Evolutionary conservation across 1,140 invertebrate genomes (phyloP).

Genomic region (Listronotus oregonensis): DNA sequence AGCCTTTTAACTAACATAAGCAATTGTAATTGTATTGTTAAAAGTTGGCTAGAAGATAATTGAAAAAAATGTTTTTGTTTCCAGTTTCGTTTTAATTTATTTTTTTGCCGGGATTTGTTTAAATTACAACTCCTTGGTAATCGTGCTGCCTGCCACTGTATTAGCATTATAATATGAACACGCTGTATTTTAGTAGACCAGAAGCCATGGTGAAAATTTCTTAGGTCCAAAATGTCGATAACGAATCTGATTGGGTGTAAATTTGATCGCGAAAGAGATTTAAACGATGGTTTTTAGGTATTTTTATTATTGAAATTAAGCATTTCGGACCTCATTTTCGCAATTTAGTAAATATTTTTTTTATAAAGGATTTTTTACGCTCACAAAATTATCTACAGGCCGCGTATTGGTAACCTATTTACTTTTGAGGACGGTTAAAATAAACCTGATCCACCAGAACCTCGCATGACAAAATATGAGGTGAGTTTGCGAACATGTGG

Average conservation of each 20-base stretch:
- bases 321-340: constrained; percentile 31
- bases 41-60: constrained; percentile 18
- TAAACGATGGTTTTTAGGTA: constrained; percentile 11
- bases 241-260: no score
- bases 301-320: constrained; percentile 4
- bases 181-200: no score
- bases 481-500: no score
- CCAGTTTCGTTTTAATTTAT: constrained; percentile 17
- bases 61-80: constrained; percentile 1
- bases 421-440: no score
- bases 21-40: constrained; percentile 31
- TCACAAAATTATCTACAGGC: no score
- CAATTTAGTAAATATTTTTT: constrained; percentile 23
- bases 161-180: no score
- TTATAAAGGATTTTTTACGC: neutral
- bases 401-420: no score
- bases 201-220: no score
- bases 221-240: no score
- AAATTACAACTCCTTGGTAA: neutral
- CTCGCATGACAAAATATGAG: no score
- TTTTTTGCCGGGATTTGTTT: constrained; percentile 24
- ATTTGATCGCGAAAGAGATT: constrained; percentile 4
- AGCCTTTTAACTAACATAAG: constrained; percentile 5
- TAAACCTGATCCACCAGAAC: no score
- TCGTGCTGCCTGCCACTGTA: no score